A percentile compares a stretch with the other conserved stretches of the same genome.
phyloP scores from a whole-genome alignment of 2,113 vertebrate genomes.

The Echinops telfairi region DNA sequence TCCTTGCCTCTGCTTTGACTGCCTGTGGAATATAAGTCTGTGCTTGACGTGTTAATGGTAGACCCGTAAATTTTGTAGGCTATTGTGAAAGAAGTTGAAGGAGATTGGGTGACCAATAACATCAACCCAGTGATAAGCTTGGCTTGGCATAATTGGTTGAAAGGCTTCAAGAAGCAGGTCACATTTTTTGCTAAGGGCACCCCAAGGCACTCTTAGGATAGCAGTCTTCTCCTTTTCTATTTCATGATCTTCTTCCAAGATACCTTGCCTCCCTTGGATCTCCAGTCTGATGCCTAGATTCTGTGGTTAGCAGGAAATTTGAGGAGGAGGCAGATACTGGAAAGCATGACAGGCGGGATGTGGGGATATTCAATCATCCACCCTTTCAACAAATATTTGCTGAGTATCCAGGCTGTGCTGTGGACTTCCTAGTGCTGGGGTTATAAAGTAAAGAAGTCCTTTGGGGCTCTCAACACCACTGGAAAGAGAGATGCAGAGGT shows the following conservation, averaged over 20 bases:
- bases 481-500: background rate
- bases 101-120: background rate
- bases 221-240: background rate
- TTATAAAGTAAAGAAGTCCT: background rate
- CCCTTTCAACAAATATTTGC: background rate
- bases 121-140: background rate
- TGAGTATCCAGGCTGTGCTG: background rate
- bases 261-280: background rate
- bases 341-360: background rate
- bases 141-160: background rate
- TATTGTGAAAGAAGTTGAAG: background rate
- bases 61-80: background rate
- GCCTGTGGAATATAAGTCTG: background rate
- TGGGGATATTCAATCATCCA: background rate
- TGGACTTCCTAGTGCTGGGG: background rate
- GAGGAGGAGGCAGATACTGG: constrained; percentile 19
- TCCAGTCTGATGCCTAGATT: constrained; percentile 33
- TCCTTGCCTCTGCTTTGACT: background rate
- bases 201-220: background rate
- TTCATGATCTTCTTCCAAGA: background rate
- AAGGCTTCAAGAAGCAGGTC: background rate
- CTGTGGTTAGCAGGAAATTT: background rate
- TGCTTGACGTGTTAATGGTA: background rate
- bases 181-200: background rate
- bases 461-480: background rate